Evolutionary conservation across 2,888 invertebrate species (phyloP).

Genomic region (Iselma pallidipennis): DNA sequence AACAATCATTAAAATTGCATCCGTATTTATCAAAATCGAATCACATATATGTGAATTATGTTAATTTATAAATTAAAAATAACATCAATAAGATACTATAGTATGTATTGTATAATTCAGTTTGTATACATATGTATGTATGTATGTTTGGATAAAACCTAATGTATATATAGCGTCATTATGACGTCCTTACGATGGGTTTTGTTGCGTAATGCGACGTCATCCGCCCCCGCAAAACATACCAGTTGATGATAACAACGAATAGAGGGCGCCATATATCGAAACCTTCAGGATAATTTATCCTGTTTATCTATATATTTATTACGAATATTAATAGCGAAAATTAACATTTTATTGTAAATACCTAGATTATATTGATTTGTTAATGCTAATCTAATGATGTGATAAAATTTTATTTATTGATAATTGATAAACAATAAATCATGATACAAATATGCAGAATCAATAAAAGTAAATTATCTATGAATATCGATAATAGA

Average conservation of each 20-base stretch:
- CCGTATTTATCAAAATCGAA: too few relatives aligned
- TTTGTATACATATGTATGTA: neutral
- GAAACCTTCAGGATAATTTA: neutral
- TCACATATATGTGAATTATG: too few relatives aligned
- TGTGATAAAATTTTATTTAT: neutral
- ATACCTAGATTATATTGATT: too few relatives aligned
- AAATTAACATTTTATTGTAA: too few relatives aligned
- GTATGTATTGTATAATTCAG: too few relatives aligned
- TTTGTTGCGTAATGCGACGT: constrained; percentile 17
- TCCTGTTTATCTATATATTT: neutral
- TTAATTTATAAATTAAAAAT: too few relatives aligned
- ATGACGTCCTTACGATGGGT: constrained; percentile 13
- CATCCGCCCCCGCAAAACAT: constrained; percentile 20
- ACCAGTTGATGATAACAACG: constrained; percentile 9
- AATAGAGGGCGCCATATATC: constrained; percentile 12
- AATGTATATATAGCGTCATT: constrained; percentile 11
- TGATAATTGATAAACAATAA: neutral
- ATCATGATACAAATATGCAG: neutral
- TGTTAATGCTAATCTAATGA: neutral
- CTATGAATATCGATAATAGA: neutral
- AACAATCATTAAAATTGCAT: too few relatives aligned
- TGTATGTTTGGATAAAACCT: neutral
- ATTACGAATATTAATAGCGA: too few relatives aligned
- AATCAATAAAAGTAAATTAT: neutral
- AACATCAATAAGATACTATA: too few relatives aligned